phyloP scores from a whole-genome alignment of 2,797 vertebrate species.

The Aulostomus chinensis region DNA sequence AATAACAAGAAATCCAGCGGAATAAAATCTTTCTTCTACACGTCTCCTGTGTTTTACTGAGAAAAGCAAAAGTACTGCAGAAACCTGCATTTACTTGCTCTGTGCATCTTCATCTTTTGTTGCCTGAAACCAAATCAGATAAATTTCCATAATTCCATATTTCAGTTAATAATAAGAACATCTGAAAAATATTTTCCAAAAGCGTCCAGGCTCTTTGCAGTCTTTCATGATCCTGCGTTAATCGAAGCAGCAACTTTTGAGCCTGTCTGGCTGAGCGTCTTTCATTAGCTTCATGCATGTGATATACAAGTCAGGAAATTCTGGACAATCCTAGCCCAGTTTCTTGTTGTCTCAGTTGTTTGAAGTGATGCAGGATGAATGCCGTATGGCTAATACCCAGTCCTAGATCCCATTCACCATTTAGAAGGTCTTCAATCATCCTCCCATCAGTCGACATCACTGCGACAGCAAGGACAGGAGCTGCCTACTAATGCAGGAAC shows the following conservation, averaged over 20 bases:
- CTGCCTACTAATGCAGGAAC: not conserved
- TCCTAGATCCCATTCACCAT: conserved; percentile 26
- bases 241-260: conserved; percentile 19
- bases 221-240: conserved; percentile 16
- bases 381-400: conserved; percentile 11
- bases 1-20: conserved; percentile 20
- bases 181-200: conserved; percentile 37
- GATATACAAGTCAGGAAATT: conserved; percentile 54
- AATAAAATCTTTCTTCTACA: conserved; percentile 12
- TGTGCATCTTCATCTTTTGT: conserved; percentile 23
- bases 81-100: conserved; percentile 16
- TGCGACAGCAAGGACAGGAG: not conserved
- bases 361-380: conserved; percentile 13
- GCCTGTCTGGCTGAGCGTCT: not conserved
- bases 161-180: conserved; percentile 26
- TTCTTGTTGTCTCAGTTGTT: conserved; percentile 42
- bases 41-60: conserved; percentile 17
- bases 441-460: conserved; percentile 20
- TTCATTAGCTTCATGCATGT: conserved; percentile 43
- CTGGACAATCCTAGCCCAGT: conserved; percentile 44
- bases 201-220: conserved; percentile 19
- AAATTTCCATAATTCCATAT: conserved; percentile 1
- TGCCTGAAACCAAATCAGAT: conserved; percentile 9
- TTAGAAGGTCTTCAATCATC: not conserved
- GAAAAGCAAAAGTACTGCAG: conserved; percentile 10